Evolutionary conservation across 2,888 invertebrate species (phyloP), one percentile per base, ranked within the genome.

Genomic region (Acronicta aceris): DNA sequence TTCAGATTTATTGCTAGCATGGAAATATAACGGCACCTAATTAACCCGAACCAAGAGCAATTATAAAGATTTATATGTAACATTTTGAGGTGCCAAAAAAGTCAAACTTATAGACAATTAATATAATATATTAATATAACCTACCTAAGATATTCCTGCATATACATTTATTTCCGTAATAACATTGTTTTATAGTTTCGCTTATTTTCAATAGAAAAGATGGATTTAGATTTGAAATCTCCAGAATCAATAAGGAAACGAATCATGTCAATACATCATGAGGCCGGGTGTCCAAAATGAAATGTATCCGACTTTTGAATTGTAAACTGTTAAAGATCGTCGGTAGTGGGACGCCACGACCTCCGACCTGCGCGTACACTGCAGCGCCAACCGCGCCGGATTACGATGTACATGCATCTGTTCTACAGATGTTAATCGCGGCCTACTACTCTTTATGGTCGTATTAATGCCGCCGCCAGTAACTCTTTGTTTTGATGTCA

Each of bases 341-440:
- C 66, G 65, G 76, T 75, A 81, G 79, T 78, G 69, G 68, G 74
- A 73, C 74, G 71, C 43, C 27, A 45, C 49, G 81, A 84, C 87
- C 83, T 79, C 73, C 72, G 80, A 88, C 88, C 78, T 79, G 78
- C 79, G 71, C 72, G 65, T 60, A 55, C 59, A 59, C 54, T 56
- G 59, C 57, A 42, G 54, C 41, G 56, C 51, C 71, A 74, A 71
- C 73, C 73, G 78, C 76, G 74, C 74, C 70, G 81, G 83, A 86
- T 87, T 87, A 89, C 83, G 82, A 78, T 79, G 81, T 85, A 81
- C 84, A 81, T 82, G 82, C 84, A 84, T 86, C 85, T 87, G 81
- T 70, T 79, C 69, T 82, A 89, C 88, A 91, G 88, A 91, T 92
- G 89, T 85, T 88, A 87, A 91, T 91, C 90, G 79, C 81, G 73